Evolutionary conservation across 1,140 invertebrate genomes (phyloP).

Genomic region (Megalonaias nervosa): DNA sequence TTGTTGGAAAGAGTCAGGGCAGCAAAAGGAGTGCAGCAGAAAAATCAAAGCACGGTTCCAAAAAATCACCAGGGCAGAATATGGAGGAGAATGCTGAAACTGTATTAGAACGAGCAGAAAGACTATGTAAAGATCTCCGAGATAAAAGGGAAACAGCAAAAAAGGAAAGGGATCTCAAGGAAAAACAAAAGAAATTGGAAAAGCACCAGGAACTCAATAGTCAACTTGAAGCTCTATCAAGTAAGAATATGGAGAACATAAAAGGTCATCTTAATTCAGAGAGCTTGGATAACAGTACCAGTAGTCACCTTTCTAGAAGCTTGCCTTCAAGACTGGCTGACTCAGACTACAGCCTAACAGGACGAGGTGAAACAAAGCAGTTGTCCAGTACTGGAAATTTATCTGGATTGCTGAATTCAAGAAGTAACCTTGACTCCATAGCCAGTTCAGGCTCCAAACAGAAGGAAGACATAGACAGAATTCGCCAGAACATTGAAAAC

Average conservation of each 20-base stretch:
- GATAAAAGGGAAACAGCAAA: slow-evolving; percentile 33
- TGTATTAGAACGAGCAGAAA: slow-evolving; percentile 35
- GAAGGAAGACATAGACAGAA: too few relatives aligned
- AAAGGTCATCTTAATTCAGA: slow-evolving; percentile 17
- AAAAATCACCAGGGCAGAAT: slow-evolving; percentile 1
- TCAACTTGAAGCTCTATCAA: slow-evolving; percentile 15
- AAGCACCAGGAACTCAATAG: slow-evolving; percentile 30
- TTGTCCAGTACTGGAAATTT: too few relatives aligned
- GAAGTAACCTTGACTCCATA: too few relatives aligned
- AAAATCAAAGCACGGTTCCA: neutral
- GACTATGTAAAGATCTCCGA: slow-evolving; percentile 31
- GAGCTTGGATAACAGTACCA: too few relatives aligned
- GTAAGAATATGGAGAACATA: slow-evolving; percentile 26
- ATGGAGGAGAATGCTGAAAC: slow-evolving; percentile 16
- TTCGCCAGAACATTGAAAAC: too few relatives aligned
- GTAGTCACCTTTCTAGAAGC: too few relatives aligned
- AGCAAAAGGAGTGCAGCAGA: slow-evolving; percentile 1
- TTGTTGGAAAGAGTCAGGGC: neutral
- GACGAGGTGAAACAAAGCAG: too few relatives aligned
- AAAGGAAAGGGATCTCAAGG: slow-evolving; percentile 13
- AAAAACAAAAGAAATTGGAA: slow-evolving; percentile 34
- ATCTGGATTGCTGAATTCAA: too few relatives aligned
- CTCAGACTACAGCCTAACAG: too few relatives aligned
- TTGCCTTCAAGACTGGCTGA: too few relatives aligned
- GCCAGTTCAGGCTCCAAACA: too few relatives aligned